Evolutionary conservation across 30 jellyfish, hydroid and myxozoan genomes (phyloP).

Genomic region (Mastigias papua): DNA sequence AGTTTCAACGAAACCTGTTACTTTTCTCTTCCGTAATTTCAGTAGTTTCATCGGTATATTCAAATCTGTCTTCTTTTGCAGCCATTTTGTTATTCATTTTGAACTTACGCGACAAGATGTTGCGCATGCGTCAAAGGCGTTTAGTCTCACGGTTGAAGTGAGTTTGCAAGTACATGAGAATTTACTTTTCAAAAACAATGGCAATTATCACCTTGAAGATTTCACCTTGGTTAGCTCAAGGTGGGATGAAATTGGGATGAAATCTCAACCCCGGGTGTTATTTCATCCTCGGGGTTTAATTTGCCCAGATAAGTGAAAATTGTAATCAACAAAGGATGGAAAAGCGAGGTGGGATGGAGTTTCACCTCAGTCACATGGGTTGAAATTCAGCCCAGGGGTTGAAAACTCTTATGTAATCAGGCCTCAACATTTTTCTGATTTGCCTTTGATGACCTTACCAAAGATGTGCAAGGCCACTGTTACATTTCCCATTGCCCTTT

Average conservation of each 20-base stretch:
- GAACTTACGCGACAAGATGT: no score
- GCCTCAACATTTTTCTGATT: no score
- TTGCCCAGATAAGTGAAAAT: background rate
- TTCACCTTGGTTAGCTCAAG: no score
- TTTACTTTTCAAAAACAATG: background rate
- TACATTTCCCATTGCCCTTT: no score
- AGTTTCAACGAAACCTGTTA: constrained; percentile 13
- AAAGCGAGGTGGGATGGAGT: background rate
- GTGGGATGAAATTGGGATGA: no score
- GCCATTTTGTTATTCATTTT: background rate
- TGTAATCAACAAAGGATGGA: background rate
- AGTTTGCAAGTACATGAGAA: background rate
- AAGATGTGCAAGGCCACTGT: no score
- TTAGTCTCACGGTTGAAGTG: background rate
- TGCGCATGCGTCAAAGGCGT: constrained; percentile 1
- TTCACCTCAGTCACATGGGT: background rate
- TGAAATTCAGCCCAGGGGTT: no score
- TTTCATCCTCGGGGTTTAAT: no score
- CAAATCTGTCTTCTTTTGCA: constrained; percentile 1
- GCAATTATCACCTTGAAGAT: background rate
- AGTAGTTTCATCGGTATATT: constrained; percentile 1
- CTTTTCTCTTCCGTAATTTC: constrained; percentile 5
- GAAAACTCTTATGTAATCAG: background rate
- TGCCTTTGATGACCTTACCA: no score
- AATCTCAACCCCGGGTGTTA: no score